Evolutionary conservation across 2,888 invertebrate genomes (phyloP).

Genomic region (Rambutsinella grinnellia): DNA sequence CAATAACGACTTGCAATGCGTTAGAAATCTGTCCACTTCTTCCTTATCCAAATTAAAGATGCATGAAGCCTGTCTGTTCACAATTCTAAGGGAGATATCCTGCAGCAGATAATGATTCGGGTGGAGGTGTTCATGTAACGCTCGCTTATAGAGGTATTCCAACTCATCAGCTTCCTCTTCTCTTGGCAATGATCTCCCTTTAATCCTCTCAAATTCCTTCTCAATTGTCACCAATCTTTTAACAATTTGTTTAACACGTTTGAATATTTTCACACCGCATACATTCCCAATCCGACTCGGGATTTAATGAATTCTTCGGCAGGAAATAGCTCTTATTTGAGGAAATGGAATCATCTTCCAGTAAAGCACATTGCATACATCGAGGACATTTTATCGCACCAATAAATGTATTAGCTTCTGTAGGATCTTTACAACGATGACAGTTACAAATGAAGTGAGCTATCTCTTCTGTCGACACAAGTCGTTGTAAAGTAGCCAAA

Average conservation of each 20-base stretch:
- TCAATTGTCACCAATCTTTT: conserved; percentile 53
- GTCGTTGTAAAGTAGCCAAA: conserved; percentile 57
- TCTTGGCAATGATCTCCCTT: conserved; percentile 26
- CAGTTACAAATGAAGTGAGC: conserved; percentile 62
- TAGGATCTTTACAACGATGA: conserved; percentile 53
- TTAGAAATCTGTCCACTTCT: conserved; percentile 43
- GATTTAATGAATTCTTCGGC: conserved; percentile 51
- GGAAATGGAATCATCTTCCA: conserved; percentile 22
- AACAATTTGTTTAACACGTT: conserved; percentile 41
- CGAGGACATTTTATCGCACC: conserved; percentile 56
- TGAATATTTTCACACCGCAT: conserved; percentile 28
- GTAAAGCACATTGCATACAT: conserved; percentile 33
- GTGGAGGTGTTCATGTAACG: conserved; percentile 35
- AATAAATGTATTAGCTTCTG: conserved; percentile 55
- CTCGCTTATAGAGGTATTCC: conserved; percentile 50
- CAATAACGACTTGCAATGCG: conserved; percentile 47
- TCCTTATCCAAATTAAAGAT: conserved; percentile 40
- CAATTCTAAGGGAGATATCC: conserved; percentile 57
- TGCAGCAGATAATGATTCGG: conserved; percentile 54
- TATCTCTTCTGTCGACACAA: conserved; percentile 61
- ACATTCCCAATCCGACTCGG: conserved; percentile 57
- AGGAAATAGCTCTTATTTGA: conserved; percentile 46
- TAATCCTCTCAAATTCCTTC: conserved; percentile 50
- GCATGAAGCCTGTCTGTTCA: conserved; percentile 51
- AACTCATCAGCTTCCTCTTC: conserved; percentile 51